Evolutionary conservation across 2,888 invertebrate genomes (phyloP).

Genomic region (Keiferia lycopersicella): DNA sequence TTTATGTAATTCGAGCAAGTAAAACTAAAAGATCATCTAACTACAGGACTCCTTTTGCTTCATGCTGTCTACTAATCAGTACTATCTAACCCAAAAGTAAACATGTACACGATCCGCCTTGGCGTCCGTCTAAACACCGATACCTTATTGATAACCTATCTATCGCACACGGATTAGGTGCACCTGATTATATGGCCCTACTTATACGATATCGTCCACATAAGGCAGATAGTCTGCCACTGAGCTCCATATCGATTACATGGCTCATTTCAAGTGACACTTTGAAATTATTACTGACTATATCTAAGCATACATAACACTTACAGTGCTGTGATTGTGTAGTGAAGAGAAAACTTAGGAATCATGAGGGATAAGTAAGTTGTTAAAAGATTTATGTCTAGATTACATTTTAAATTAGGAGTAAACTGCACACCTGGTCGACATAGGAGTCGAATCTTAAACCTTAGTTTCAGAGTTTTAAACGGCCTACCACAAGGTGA

Average conservation of each 20-base stretch:
- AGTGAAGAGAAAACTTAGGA: neutral
- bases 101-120: neutral
- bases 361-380: slow-evolving; percentile 4
- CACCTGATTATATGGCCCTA: neutral
- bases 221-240: slow-evolving; percentile 2
- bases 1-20: no score
- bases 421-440: no score
- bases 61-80: no score
- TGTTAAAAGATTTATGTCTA: no score
- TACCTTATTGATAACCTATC: slow-evolving; percentile 20
- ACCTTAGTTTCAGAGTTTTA: no score
- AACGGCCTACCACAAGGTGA: no score
- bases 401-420: no score
- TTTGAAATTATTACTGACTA: neutral
- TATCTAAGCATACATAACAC: no score
- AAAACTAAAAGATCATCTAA: no score
- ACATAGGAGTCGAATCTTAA: no score
- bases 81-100: neutral
- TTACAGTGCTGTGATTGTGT: slow-evolving; percentile 7
- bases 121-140: slow-evolving; percentile 17
- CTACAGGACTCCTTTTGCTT: no score
- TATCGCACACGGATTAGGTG: neutral
- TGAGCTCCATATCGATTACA: neutral
- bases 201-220: slow-evolving; percentile 14
- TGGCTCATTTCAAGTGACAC: neutral